phyloP scores from a whole-genome alignment of 2,797 vertebrate genomes.

The Crypturellus tataupa region DNA sequence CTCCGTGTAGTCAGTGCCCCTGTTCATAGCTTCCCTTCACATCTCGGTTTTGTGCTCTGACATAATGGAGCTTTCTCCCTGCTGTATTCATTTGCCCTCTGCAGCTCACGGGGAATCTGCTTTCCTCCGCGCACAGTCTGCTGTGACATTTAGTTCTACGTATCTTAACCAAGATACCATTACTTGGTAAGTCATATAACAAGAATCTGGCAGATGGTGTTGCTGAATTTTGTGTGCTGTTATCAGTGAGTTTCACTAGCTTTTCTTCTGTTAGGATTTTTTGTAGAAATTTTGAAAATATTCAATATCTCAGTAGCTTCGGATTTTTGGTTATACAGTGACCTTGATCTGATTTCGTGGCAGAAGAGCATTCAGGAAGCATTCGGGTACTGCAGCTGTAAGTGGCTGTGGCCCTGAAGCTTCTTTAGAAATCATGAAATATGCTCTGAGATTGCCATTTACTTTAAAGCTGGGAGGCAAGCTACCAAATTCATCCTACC shows the following conservation, averaged over 20 bases:
- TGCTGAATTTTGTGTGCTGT: background rate
- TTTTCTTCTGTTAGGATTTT: background rate
- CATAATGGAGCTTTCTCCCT: background rate
- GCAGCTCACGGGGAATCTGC: background rate
- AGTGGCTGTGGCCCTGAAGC: background rate
- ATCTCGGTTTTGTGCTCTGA: background rate
- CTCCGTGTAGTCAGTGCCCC: background rate
- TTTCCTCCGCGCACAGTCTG: background rate
- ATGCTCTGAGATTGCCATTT: background rate
- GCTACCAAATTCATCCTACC: background rate
- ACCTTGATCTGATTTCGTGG: background rate
- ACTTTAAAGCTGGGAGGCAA: background rate
- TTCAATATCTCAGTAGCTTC: background rate
- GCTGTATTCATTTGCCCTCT: background rate
- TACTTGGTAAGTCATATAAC: background rate
- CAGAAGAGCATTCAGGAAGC: background rate
- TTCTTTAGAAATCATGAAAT: background rate
- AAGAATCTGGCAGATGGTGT: background rate
- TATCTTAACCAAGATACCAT: background rate
- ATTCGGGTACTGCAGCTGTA: background rate
- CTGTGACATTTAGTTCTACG: background rate
- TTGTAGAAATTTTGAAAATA: background rate
- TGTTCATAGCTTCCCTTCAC: background rate
- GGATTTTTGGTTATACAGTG: background rate
- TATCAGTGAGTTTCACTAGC: background rate